Base-by-base conservation (phyloP, 2,797 vertebrate species). In the Spinus pinus region DNA sequence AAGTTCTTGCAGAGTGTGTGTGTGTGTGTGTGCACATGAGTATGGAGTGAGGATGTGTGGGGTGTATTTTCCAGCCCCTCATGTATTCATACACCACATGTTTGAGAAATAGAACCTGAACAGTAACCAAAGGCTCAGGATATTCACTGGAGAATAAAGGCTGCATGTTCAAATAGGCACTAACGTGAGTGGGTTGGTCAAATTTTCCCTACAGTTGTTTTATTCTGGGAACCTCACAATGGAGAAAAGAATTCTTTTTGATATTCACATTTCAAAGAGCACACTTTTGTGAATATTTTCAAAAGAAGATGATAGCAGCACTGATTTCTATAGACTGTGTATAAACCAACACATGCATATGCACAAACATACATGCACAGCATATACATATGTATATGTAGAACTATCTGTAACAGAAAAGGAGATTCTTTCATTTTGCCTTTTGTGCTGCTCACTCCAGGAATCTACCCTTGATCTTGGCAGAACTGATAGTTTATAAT, bases 401-500 rank as follows among this genome's bases (percentile, higher is more conserved):
- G 81, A 94, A 88, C 74, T 85, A 90, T 69, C 92, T 73, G 80
- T 91, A 96, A 47, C 74, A 94, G 81, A 87, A 62, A 41, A 91
- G 28, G 30, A 94, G 86, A 93, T 69, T 16, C 84, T 96, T 96
- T 96, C 81, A 96, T 94, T 96, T 90, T 96, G 53, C 72, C 44
- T 95, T 96, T 95, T 96, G 79, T 92, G 57, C 74, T 69, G 41
- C 65, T 95, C 96, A 57, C 96, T 90, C 96, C 88, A 88, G 95
- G 93, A 96, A 94, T 93, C 94, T 90, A 64, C 50, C 83, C 95
- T 96, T 97, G 93, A 95, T 96, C 95, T 95, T 89, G 83, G 92
- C 90, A 95, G 95, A 96, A 94, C 71, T 92, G 74, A 86, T 94
- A 86, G 87, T 88, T 96, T 95, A 95, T 97, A 97, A 96, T 93